Evolutionary conservation across 2,888 invertebrate genomes (phyloP).

Genomic region (Drosophila yooni): DNA sequence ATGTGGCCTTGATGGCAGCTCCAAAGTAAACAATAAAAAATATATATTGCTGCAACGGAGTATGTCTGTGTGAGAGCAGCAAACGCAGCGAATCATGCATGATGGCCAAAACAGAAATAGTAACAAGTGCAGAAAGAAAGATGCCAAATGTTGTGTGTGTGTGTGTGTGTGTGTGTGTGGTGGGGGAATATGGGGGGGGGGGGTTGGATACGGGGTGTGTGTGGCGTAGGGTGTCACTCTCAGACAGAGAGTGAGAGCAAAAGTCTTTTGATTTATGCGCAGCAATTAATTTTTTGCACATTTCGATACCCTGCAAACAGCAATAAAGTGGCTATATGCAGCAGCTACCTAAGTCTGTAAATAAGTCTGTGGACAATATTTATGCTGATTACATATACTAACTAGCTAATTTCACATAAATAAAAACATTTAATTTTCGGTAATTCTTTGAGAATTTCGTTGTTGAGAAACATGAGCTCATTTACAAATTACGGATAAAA

Average conservation of each 20-base stretch:
- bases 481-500: not conserved
- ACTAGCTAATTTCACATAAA: not conserved
- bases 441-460: not conserved
- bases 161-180: not conserved
- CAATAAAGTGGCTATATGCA: slow-evolving; percentile 21
- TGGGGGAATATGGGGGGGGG: not conserved
- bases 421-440: not conserved
- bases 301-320: slow-evolving; percentile 44
- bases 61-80: not conserved
- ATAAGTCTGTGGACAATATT: not conserved
- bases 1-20: slow-evolving; percentile 62
- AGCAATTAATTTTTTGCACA: slow-evolving; percentile 82
- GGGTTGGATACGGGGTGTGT: not conserved
- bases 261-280: slow-evolving; percentile 81
- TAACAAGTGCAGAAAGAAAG: slow-evolving; percentile 32
- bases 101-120: slow-evolving; percentile 60
- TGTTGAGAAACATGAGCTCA: not conserved
- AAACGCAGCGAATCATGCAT: slow-evolving; percentile 35
- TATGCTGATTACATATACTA: not conserved
- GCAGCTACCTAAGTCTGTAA: too few relatives aligned
- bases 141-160: slow-evolving; percentile 23
- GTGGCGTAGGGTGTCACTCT: slow-evolving; percentile 14
- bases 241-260: slow-evolving; percentile 63
- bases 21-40: slow-evolving; percentile 41
- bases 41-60: not conserved